Conservation (phyloP, 2,113 vertebrate genomes). For the Pteronura brasiliensis region DNA sequence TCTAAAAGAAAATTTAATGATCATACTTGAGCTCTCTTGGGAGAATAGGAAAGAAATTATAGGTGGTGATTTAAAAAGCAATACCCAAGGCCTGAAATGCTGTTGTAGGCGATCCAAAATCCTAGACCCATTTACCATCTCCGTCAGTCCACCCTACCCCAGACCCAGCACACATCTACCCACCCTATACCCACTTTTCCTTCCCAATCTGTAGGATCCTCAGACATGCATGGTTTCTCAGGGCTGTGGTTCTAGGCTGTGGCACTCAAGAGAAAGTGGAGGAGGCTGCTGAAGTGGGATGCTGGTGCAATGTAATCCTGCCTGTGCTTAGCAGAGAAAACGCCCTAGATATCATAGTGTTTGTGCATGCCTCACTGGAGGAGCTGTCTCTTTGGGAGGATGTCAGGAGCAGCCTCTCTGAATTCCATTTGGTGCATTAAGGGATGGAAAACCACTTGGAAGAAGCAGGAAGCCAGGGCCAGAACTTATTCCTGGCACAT, state of each 20-base stretch:
- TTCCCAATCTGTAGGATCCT: too few species aligned
- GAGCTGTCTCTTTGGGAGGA: background rate
- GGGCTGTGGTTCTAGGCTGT: background rate
- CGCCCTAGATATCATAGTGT: accelerated
- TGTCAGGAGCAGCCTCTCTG: background rate
- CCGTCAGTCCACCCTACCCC: background rate
- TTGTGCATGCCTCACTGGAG: background rate
- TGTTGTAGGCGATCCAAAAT: background rate
- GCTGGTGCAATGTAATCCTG: background rate
- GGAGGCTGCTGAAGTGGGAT: background rate
- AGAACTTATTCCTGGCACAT: background rate
- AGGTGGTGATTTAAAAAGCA: background rate
- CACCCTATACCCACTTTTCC: background rate
- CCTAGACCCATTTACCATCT: background rate
- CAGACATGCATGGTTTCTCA: background rate
- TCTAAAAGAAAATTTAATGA: background rate
- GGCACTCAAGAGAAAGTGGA: background rate
- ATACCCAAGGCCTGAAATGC: background rate
- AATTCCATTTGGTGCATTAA: constrained; percentile 5
- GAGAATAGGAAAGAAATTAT: background rate
- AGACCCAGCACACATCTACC: background rate
- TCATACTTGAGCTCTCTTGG: background rate
- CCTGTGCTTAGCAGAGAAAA: background rate
- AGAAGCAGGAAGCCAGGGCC: constrained; percentile 9
- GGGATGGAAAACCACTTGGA: constrained; percentile 2